Conservation (phyloP, 2,888 invertebrate genomes). For the Diarsia dahlii region DNA sequence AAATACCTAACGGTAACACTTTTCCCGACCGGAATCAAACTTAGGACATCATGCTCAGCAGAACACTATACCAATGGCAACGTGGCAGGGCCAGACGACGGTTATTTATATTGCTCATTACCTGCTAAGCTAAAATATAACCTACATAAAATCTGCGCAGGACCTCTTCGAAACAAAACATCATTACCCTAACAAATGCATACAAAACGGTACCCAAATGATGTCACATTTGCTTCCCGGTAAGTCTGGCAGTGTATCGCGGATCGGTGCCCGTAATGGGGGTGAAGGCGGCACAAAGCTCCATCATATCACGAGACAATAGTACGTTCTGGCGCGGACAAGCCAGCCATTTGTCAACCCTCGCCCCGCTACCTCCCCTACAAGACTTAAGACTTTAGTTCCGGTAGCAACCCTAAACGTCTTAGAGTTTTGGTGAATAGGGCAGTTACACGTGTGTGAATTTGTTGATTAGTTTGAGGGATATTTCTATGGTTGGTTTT, state of each 20-base stretch:
- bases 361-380: constrained; percentile 47
- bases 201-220: constrained; percentile 46
- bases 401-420: constrained; percentile 52
- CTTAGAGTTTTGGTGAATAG: constrained; percentile 45
- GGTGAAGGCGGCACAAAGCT: constrained; percentile 67
- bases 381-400: constrained; percentile 55
- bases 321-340: constrained; percentile 66
- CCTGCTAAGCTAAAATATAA: neutral
- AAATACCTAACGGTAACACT: neutral
- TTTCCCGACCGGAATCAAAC: neutral
- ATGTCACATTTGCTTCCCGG: constrained; percentile 44
- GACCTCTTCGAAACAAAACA: constrained; percentile 1
- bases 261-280: constrained; percentile 45
- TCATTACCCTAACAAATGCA: constrained; percentile 33
- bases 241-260: constrained; percentile 50
- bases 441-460: constrained; percentile 2
- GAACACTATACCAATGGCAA: neutral
- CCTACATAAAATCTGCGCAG: neutral
- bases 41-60: neutral
- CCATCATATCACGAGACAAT: constrained; percentile 73
- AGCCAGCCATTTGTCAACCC: constrained; percentile 69
- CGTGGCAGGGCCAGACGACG: neutral
- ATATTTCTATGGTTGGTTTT: neutral
- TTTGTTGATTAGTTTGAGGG: constrained; percentile 5
- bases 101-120: neutral